Conservation (phyloP, 2,797 vertebrate species). For the Fistularia commersonii region DNA sequence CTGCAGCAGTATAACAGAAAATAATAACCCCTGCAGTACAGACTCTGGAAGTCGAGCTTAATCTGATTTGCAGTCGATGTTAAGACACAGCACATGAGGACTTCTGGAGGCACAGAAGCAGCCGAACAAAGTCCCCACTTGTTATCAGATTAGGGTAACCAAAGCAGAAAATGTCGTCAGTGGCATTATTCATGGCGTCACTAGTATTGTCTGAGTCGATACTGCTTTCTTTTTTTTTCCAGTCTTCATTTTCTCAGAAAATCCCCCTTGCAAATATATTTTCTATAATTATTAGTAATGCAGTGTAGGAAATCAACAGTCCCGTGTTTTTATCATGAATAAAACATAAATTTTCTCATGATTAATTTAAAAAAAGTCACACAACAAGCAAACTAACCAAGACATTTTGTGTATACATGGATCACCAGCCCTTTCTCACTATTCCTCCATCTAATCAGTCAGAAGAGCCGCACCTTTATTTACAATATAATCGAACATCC, state of each 20-base stretch:
- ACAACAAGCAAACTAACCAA: too few species aligned
- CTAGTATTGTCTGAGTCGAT: neutral
- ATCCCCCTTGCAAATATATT: conserved; percentile 1
- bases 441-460: too few species aligned
- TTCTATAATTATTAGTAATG: neutral
- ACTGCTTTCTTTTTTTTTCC: neutral
- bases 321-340: too few species aligned
- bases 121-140: conserved; percentile 51
- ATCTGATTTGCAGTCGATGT: conserved; percentile 48
- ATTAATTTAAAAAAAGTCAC: too few species aligned
- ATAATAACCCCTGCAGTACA: conserved; percentile 7
- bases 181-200: conserved; percentile 31
- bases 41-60: conserved; percentile 20
- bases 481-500: too few species aligned
- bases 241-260: neutral
- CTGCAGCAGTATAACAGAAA: conserved; percentile 2
- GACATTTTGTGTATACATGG: too few species aligned
- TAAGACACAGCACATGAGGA: conserved; percentile 62
- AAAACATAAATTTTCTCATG: too few species aligned
- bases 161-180: conserved; percentile 30
- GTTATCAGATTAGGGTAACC: conserved; percentile 46
- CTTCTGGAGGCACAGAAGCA: conserved; percentile 17
- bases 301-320: too few species aligned
- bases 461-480: too few species aligned
- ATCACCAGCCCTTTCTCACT: too few species aligned